Conservation (phyloP, 2,797 vertebrate species). For the Cheirogaleus major region DNA sequence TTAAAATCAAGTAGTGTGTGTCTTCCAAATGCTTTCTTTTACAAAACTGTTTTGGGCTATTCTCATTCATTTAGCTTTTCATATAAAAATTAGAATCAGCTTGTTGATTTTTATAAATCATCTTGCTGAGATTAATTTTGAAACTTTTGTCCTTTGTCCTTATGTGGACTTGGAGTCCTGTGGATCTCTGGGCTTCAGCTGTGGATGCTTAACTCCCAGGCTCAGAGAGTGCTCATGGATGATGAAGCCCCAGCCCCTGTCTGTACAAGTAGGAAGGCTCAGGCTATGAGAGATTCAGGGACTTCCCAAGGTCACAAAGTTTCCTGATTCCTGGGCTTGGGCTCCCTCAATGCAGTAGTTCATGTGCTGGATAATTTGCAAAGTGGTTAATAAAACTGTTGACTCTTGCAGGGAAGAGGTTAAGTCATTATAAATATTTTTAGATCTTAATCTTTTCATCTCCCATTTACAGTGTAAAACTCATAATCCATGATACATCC, state of each 20-base stretch:
- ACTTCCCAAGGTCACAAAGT: not conserved
- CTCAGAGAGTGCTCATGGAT: not conserved
- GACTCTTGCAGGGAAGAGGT: not conserved
- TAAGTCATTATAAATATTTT: conserved; percentile 42
- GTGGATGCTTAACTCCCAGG: not conserved
- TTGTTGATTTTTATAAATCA: not conserved
- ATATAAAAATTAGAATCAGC: not conserved
- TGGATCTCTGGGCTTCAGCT: not conserved
- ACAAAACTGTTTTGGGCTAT: not conserved
- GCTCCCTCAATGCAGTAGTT: not conserved
- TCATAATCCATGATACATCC: not conserved
- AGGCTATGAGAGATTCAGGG: not conserved
- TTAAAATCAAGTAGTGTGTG: not conserved
- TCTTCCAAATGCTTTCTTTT: not conserved
- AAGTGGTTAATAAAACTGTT: not conserved
- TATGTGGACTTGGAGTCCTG: not conserved
- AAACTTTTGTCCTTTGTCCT: not conserved
- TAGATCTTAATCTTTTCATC: not conserved
- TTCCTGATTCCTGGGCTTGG: not conserved
- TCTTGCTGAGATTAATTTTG: not conserved
- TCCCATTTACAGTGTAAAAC: not conserved
- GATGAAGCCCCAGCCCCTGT: too few species aligned
- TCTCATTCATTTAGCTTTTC: not conserved
- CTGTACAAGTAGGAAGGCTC: not conserved
- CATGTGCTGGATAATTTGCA: not conserved